A percentile compares a stretch with the other conserved stretches of the same genome.
These are phyloP conservation scores for Lepus timidus DNA, from an alignment of 2,113 vertebrate species.

Conservation along the genomic window DNA sequence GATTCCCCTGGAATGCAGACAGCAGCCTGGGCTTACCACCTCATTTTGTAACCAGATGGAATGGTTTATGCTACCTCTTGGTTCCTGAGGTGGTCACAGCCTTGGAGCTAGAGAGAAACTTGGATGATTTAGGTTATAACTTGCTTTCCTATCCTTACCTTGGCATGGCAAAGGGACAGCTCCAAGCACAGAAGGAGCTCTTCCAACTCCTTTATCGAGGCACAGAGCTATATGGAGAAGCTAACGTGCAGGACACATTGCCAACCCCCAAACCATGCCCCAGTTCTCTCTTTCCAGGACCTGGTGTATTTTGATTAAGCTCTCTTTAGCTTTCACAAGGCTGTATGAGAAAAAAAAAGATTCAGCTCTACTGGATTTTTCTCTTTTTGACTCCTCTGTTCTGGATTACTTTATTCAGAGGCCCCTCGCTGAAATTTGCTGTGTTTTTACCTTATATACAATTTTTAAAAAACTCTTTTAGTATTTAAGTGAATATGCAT, in stretches of 20 bases:
- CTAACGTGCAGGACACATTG: background rate
- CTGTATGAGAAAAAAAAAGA: background rate
- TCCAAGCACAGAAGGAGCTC: background rate
- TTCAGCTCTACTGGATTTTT: background rate
- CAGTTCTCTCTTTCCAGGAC: background rate
- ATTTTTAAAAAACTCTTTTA: background rate
- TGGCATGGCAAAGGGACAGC: background rate
- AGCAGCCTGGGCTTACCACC: background rate
- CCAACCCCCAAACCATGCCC: background rate
- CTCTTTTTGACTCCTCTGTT: background rate
- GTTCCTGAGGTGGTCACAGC: too few relatives aligned
- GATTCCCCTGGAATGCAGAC: background rate
- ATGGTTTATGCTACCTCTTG: background rate
- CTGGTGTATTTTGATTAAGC: background rate
- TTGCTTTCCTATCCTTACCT: background rate
- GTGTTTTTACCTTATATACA: background rate
- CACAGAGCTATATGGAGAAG: background rate
- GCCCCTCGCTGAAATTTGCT: background rate
- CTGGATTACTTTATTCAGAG: constrained; percentile 10
- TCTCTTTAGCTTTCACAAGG: background rate
- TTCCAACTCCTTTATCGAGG: background rate
- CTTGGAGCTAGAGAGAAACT: background rate
- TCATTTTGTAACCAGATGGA: background rate
- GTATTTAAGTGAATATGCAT: background rate
- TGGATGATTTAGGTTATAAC: background rate